These are phyloP conservation scores for Tricholauxania praeusta DNA, from an alignment of 2,888 invertebrate genomes.

Conservation along the genomic window DNA sequence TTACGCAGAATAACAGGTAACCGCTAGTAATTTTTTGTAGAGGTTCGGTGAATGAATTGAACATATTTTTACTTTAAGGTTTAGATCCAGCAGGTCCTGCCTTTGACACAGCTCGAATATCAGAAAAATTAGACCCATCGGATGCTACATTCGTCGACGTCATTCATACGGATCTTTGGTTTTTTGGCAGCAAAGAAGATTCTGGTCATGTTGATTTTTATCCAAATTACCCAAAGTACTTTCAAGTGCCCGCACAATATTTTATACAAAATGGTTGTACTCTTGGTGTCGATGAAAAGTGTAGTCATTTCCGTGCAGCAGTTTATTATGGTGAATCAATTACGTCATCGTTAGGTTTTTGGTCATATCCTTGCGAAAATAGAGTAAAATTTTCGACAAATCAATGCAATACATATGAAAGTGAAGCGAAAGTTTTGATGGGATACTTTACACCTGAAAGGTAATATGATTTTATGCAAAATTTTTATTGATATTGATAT, in stretches of 20 bases:
- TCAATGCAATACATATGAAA: conserved; percentile 64
- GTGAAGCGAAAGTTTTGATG: conserved; percentile 65
- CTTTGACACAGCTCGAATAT: conserved; percentile 69
- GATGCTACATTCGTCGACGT: conserved; percentile 76
- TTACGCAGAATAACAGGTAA: conserved; percentile 72
- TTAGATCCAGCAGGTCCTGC: conserved; percentile 76
- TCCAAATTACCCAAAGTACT: conserved; percentile 66
- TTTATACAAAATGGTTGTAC: too few relatives aligned
- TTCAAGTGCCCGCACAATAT: too few relatives aligned
- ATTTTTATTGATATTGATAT: not conserved
- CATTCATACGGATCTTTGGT: conserved; percentile 74
- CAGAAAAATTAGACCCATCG: conserved; percentile 70
- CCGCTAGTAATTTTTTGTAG: not conserved
- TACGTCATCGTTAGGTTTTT: conserved; percentile 70
- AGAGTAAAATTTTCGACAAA: conserved; percentile 71
- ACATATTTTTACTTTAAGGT: conserved; percentile 62
- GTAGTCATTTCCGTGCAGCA: conserved; percentile 73
- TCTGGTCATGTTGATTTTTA: conserved; percentile 73
- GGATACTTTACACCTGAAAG: conserved; percentile 70
- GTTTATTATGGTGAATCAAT: conserved; percentile 73
- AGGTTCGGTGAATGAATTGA: too few relatives aligned
- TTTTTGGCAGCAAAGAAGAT: conserved; percentile 71
- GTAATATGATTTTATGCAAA: conserved; percentile 62
- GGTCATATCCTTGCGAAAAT: conserved; percentile 70
- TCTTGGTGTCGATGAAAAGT: conserved; percentile 61